Evolutionary conservation across 2,888 invertebrate species (phyloP).

Genomic region (Drosophila lutescens): DNA sequence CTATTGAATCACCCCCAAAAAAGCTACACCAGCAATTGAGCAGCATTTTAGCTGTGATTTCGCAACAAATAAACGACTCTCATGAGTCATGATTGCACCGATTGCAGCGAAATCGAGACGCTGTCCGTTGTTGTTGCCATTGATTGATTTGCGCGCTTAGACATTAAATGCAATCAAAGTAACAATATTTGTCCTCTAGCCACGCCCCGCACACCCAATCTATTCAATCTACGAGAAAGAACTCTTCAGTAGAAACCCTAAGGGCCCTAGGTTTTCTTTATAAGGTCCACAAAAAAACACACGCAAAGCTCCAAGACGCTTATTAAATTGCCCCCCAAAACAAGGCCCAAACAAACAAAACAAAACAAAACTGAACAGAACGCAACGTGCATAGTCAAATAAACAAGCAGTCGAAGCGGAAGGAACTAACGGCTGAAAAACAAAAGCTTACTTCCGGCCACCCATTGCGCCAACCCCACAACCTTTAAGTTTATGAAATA

Average conservation of each 20-base stretch:
- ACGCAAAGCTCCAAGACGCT: conserved; percentile 61
- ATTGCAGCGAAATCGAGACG: conserved; percentile 52
- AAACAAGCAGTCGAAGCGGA: conserved; percentile 67
- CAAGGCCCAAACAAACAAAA: conserved; percentile 44
- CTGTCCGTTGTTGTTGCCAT: conserved; percentile 23
- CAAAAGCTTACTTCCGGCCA: conserved; percentile 77
- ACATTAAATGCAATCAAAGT: conserved; percentile 72
- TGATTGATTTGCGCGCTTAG: conserved; percentile 66
- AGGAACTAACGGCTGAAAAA: conserved; percentile 77
- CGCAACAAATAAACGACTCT: conserved; percentile 56
- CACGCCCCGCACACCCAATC: conserved; percentile 44
- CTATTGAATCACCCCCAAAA: conserved; percentile 37
- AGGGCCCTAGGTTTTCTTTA: not conserved
- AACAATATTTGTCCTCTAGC: conserved; percentile 48
- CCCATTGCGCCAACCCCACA: conserved; percentile 10
- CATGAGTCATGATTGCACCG: conserved; percentile 48
- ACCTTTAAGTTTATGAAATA: conserved; percentile 62
- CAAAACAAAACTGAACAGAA: conserved; percentile 35
- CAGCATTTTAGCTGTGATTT: conserved; percentile 27
- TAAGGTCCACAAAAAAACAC: conserved; percentile 30
- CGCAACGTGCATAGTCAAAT: conserved; percentile 42
- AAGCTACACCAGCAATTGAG: conserved; percentile 45
- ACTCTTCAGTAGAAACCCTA: conserved; percentile 12
- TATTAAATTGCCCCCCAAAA: conserved; percentile 55
- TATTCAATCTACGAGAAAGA: conserved; percentile 20